Base-by-base conservation (phyloP, 2,888 invertebrate genomes). In the Orthosia cruda region DNA sequence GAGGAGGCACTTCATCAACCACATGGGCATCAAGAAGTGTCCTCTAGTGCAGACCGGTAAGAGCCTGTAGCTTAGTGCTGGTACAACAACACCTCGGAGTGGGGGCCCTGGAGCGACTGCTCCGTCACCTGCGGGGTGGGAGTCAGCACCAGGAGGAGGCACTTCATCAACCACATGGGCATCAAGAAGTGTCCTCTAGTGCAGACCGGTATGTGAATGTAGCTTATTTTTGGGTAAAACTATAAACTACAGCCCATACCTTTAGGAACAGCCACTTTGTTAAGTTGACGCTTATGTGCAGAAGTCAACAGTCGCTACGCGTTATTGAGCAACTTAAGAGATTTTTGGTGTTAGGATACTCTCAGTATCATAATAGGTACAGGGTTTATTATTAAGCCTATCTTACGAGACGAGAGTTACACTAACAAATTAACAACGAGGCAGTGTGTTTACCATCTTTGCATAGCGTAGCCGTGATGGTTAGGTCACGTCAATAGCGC, bases 51-150 rank as follows among this genome's bases (percentile, higher is more conserved):
- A 97, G 9, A 97, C 97, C 45, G 97, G 97, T 97, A 59, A 0
- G 74, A 26, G 7, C 11, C 12, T 5, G 11, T 7, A 9, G n/a
- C 9, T n/a, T 11, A 7, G 16, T 1, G 1, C 7, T 5, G 32
- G 32, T n/a, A n/a, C n/a, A n/a, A n/a, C 93, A 95, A 96, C 57
- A 98, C 98, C 1, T 97, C 97, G 0, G 97, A 97, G 68, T 99
- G 99, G 99, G 97, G 98, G 20, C 93, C 97, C 20, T 99, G 98
- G 98, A 98, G 98, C 61, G 98, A 98, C 88, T 99, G 99, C 94
- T 98, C 99, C 0, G 98, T 98, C 18, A 98, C 98, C 0, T 99
- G 99, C 91, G 99, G 99, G 5, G 94, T 98, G 16, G 98, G 99
- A 15, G 97, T 98, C 77, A 97, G 97, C 91, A 98, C 98, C 93